A percentile compares a stretch with the other conserved stretches of the same genome.
Conservation (phyloP, 2,888 invertebrate genomes). For the Pseudoips prasinana region DNA sequence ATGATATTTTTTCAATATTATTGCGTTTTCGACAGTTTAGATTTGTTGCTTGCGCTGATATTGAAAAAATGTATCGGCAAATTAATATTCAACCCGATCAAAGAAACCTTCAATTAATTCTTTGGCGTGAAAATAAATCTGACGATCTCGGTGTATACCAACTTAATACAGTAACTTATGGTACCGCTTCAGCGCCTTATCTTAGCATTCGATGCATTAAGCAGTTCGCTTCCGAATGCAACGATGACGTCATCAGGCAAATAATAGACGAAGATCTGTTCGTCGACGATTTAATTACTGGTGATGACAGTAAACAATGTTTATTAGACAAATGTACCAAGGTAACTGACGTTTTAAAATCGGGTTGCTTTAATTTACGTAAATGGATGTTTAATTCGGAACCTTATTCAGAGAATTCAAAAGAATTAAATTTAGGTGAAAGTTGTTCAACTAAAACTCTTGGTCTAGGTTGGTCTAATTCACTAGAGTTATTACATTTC, state of each 20-base stretch:
- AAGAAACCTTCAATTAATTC: constrained; percentile 3
- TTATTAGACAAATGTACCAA: background rate
- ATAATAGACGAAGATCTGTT: constrained; percentile 2
- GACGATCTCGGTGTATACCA: background rate
- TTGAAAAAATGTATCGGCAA: background rate
- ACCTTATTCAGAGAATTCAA: background rate
- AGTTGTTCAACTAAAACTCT: constrained; percentile 5
- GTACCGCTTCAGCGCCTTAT: constrained; percentile 1
- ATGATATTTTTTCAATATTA: constrained; percentile 3
- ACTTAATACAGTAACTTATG: no score
- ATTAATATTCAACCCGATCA: constrained; percentile 1
- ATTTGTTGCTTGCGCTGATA: background rate
- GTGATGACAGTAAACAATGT: constrained; percentile 1
- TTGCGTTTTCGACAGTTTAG: constrained; percentile 4
- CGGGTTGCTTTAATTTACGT: constrained; percentile 3
- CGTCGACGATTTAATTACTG: constrained; percentile 3
- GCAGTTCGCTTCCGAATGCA: constrained; percentile 2
- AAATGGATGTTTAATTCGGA: constrained; percentile 4
- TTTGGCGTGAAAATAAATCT: constrained; percentile 3
- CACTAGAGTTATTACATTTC: background rate
- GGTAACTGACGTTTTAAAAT: background rate
- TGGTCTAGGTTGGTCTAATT: constrained; percentile 1
- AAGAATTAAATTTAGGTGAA: constrained; percentile 2
- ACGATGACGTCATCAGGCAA: constrained; percentile 2
- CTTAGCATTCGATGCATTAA: constrained; percentile 5